Conservation (phyloP, 2,888 invertebrate genomes). For the Crossocerus cetratus region DNA sequence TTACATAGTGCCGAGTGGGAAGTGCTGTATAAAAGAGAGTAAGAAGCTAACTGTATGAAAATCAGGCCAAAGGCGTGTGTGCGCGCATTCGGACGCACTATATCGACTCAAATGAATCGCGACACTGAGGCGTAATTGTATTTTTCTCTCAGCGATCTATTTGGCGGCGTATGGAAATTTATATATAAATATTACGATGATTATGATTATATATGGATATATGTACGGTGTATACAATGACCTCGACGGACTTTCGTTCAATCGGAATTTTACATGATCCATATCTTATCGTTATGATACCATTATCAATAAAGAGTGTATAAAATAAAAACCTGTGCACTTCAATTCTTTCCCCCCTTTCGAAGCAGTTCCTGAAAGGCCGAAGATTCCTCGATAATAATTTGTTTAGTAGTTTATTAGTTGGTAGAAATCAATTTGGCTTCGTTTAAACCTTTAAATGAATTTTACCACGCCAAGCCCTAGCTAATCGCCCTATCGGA, state of each 20-base stretch:
- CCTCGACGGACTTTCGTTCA: conserved; percentile 48
- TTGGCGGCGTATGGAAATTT: conserved; percentile 43
- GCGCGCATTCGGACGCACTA: neutral
- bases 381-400: neutral
- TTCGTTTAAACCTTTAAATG: too few species aligned
- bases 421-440: too few species aligned
- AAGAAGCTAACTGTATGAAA: neutral
- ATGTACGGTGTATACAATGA: conserved; percentile 37
- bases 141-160: conserved; percentile 39
- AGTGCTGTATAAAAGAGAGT: neutral
- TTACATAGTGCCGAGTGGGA: neutral
- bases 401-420: too few species aligned
- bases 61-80: conserved; percentile 15
- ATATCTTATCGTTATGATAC: conserved; percentile 53
- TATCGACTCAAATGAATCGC: conserved; percentile 22
- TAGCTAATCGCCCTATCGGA: too few species aligned
- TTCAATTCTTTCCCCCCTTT: neutral
- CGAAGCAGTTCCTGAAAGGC: neutral
- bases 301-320: conserved; percentile 52
- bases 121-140: conserved; percentile 22
- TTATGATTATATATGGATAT: conserved; percentile 24
- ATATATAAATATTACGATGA: conserved; percentile 29
- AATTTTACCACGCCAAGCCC: too few species aligned
- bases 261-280: conserved; percentile 58
- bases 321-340: conserved; percentile 20